These are phyloP conservation scores for Hirundo rustica DNA, from an alignment of 2,797 vertebrate genomes.

Conservation along the genomic window DNA sequence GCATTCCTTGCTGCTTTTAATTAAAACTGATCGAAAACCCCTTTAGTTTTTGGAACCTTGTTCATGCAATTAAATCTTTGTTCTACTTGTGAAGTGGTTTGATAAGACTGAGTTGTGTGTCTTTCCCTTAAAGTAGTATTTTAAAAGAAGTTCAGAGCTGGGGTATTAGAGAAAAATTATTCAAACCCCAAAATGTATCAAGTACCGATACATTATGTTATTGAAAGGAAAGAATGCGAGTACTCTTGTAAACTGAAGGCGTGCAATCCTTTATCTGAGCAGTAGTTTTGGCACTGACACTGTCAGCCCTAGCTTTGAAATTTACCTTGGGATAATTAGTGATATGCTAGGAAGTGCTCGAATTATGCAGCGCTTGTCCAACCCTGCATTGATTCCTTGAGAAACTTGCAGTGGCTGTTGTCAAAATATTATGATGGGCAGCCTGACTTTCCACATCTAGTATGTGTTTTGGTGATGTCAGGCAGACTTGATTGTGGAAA, in stretches of 20 bases:
- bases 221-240: background rate
- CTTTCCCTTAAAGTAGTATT: background rate
- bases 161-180: background rate
- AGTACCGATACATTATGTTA: background rate
- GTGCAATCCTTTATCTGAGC: background rate
- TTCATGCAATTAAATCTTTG: background rate
- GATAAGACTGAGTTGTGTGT: background rate
- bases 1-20: constrained; percentile 8
- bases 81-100: background rate
- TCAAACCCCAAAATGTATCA: background rate
- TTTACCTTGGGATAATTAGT: background rate
- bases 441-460: background rate
- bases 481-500: background rate
- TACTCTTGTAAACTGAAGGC: background rate
- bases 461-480: background rate
- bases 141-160: background rate
- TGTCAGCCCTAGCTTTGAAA: background rate
- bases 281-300: background rate
- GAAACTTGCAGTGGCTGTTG: background rate
- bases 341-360: background rate
- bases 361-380: background rate
- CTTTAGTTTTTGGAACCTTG: background rate
- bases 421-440: constrained; percentile 13
- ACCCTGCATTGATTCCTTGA: background rate
- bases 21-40: background rate